Conservation (phyloP, 2,888 invertebrate genomes). For the Drosophila mayaguana region DNA sequence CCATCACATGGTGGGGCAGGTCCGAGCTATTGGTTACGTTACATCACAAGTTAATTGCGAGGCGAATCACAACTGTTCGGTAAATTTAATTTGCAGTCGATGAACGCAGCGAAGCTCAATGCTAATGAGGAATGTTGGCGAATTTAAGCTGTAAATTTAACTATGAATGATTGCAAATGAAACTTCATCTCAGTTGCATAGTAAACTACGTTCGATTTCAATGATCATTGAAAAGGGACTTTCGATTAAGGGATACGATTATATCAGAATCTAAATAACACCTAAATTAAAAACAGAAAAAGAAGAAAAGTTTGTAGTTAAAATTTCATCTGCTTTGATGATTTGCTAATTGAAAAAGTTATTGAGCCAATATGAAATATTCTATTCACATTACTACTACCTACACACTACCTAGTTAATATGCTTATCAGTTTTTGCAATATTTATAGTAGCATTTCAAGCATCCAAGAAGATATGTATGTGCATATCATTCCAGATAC, state of each 20-base stretch:
- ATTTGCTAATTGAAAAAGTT: too few relatives aligned
- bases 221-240: neutral
- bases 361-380: neutral
- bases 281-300: neutral
- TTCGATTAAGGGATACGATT: neutral
- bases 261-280: too few relatives aligned
- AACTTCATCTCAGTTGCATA: neutral
- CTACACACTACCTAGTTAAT: too few relatives aligned
- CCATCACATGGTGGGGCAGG: too few relatives aligned
- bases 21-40: conserved; percentile 24
- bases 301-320: neutral
- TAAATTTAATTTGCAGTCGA: conserved; percentile 14
- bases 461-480: too few relatives aligned
- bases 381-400: too few relatives aligned
- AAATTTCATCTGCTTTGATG: too few relatives aligned
- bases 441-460: too few relatives aligned
- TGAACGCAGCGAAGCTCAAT: neutral
- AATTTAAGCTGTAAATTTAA: neutral
- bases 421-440: neutral
- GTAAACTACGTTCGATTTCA: neutral
- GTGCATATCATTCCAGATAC: too few relatives aligned
- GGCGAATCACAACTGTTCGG: neutral
- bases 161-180: neutral
- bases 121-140: neutral
- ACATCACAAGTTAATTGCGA: conserved; percentile 40